Conservation (phyloP, 2,797 vertebrate genomes). For the Karalla daura region DNA sequence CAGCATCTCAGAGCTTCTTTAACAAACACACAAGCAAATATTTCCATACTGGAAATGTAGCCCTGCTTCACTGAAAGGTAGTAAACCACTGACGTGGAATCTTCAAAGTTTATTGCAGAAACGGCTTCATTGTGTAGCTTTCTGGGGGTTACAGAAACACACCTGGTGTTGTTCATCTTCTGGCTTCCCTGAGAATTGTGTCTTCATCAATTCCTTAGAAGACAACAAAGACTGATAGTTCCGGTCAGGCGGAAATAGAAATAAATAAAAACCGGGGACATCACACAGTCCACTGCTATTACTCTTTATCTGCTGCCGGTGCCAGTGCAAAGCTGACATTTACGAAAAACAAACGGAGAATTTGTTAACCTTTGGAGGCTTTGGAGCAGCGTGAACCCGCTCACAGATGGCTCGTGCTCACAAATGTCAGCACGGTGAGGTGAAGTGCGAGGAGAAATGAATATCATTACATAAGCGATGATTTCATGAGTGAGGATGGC, state of each 20-base stretch:
- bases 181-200: too few species aligned
- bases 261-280: too few species aligned
- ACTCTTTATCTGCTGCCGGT: conserved; percentile 29
- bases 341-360: conserved; percentile 51
- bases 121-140: too few species aligned
- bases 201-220: not conserved
- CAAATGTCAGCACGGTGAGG: conserved; percentile 71
- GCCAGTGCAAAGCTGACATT: conserved; percentile 62
- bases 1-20: not conserved
- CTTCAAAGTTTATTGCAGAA: too few species aligned
- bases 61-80: conserved; percentile 11
- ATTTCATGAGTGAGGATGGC: conserved; percentile 41
- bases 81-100: not conserved
- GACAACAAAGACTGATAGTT: not conserved
- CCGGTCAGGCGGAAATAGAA: conserved; percentile 5
- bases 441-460: conserved; percentile 57
- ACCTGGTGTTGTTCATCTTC: too few species aligned
- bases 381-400: conserved; percentile 43
- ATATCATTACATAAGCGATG: conserved; percentile 70
- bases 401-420: conserved; percentile 68
- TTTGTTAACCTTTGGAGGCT: conserved; percentile 64
- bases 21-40: conserved; percentile 3
- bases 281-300: not conserved
- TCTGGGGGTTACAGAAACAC: too few species aligned
- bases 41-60: conserved; percentile 26